Evolutionary conservation across 2,113 vertebrate genomes (phyloP).

Genomic region (Bubo bubo): DNA sequence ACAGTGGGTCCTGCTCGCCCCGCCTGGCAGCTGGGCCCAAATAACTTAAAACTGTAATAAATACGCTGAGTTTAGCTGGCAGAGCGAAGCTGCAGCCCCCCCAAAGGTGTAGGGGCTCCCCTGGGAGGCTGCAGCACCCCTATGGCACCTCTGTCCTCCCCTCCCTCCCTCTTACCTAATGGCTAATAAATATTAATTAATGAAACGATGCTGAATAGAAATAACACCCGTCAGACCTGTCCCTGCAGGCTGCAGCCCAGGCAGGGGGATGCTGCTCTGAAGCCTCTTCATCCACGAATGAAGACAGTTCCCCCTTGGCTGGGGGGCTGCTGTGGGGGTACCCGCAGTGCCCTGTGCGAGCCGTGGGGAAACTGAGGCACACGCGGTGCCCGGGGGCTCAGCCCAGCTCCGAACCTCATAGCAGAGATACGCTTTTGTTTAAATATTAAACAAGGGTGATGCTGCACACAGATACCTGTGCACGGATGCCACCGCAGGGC

Average conservation of each 20-base stretch:
- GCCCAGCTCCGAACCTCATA: background rate
- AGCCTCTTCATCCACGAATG: background rate
- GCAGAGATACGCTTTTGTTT: slow-evolving; percentile 66
- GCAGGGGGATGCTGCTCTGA: background rate
- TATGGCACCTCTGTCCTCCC: accelerated
- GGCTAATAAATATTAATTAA: slow-evolving; percentile 30
- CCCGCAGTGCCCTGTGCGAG: background rate
- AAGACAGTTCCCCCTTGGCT: background rate
- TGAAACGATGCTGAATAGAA: background rate
- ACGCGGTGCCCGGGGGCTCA: background rate
- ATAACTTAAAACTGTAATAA: slow-evolving; percentile 41
- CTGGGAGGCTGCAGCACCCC: background rate
- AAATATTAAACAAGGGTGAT: slow-evolving; percentile 74
- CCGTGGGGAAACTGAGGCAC: background rate
- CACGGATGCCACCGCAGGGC: background rate
- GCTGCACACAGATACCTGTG: background rate
- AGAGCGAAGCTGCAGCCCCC: background rate
- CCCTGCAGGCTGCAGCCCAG: background rate
- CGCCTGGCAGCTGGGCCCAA: background rate
- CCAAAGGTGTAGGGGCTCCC: background rate
- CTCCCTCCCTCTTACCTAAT: background rate
- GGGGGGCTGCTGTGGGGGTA: background rate
- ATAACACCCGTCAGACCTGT: background rate
- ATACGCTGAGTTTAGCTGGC: background rate
- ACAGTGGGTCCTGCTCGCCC: no score